phyloP scores from a whole-genome alignment of 2,888 invertebrate genomes.

The Xiphydria camelus region DNA sequence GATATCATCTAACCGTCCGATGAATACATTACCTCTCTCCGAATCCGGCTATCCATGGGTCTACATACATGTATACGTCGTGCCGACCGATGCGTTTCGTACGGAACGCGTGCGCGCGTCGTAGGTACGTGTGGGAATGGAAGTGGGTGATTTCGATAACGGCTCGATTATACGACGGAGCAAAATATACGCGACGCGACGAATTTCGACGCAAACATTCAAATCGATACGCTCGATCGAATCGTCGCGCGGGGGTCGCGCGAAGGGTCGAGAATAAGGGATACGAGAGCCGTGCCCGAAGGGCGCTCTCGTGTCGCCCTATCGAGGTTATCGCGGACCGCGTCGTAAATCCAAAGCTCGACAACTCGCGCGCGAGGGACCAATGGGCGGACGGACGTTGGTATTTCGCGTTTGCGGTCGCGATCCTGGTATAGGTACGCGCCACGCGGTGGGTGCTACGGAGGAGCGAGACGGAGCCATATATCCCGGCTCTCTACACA shows the following conservation, averaged over 20 bases:
- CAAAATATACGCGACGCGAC: too few species aligned
- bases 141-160: too few species aligned
- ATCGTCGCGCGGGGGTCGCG: too few species aligned
- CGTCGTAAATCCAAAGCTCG: conserved; percentile 37
- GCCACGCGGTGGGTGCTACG: conserved; percentile 12
- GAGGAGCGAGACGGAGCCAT: conserved; percentile 38
- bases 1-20: conserved; percentile 26
- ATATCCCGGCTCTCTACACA: conserved; percentile 40
- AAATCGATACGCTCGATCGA: too few species aligned
- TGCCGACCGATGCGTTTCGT: background rate
- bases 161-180: too few species aligned
- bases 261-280: too few species aligned
- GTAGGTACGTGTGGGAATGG: background rate
- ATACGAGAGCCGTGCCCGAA: conserved; percentile 2
- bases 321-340: conserved; percentile 39
- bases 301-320: conserved; percentile 31
- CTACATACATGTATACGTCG: too few species aligned
- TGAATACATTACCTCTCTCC: conserved; percentile 33
- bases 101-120: background rate
- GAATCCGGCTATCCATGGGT: conserved; percentile 30
- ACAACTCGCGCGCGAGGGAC: conserved; percentile 27
- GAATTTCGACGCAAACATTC: too few species aligned
- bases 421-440: conserved; percentile 13
- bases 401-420: conserved; percentile 30
- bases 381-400: conserved; percentile 22